Percentiles rank a stretch among this genome's conserved stretches.
Conservation (phyloP, 2,113 vertebrate genomes). For the Notarius lentiginosus region DNA sequence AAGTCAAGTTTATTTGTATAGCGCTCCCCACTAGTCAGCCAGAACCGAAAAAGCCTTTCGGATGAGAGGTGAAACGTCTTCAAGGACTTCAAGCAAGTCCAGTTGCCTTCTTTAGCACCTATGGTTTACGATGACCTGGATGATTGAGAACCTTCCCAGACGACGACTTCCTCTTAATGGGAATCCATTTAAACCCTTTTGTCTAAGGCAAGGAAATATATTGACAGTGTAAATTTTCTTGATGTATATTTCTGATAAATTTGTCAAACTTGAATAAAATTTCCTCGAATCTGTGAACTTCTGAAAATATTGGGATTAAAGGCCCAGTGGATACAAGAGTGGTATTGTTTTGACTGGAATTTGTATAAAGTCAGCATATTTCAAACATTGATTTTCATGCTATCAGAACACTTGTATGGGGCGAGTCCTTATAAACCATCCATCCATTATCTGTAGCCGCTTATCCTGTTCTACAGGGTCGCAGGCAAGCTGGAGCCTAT, state of each 20-base stretch:
- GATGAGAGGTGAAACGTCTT: no score
- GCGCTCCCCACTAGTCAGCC: no score
- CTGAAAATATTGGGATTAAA: not conserved
- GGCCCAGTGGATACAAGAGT: not conserved
- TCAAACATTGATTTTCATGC: not conserved
- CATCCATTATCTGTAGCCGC: no score
- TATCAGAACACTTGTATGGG: not conserved
- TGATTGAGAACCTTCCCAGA: no score
- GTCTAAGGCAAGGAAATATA: not conserved
- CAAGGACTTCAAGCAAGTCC: no score
- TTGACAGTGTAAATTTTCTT: not conserved
- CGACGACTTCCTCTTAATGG: not conserved
- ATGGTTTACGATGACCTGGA: no score
- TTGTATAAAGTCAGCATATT: not conserved
- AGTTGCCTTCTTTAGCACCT: no score
- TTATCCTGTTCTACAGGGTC: no score
- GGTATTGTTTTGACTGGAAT: not conserved
- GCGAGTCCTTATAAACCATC: not conserved
- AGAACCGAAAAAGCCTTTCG: no score
- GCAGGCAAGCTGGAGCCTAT: no score
- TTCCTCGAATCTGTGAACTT: not conserved
- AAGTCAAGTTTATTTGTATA: no score
- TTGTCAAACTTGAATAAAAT: not conserved
- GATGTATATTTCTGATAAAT: not conserved
- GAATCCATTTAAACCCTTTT: not conserved